A percentile compares a stretch with the other conserved stretches of the same genome.
Evolutionary conservation across 2,797 vertebrate species (phyloP).

Genomic region (Falco columbarius): DNA sequence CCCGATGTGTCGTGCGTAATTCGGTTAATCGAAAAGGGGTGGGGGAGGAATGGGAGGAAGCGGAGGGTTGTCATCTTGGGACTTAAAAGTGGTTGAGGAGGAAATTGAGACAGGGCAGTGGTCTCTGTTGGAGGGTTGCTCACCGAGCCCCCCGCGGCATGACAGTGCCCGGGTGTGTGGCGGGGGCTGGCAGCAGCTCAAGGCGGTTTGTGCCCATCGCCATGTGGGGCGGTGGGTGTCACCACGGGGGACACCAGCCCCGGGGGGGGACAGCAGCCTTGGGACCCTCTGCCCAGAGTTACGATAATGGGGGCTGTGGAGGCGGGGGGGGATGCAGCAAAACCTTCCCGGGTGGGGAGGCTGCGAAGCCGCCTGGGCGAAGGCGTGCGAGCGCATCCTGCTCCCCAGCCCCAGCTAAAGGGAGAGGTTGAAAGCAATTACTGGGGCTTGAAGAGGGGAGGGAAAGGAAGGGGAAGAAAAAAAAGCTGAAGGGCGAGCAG

Average conservation of each 20-base stretch:
- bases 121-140: not conserved
- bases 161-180: not conserved
- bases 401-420: conserved; percentile 36
- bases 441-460: conserved; percentile 80
- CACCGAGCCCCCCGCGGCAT: fast-evolving
- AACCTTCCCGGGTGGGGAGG: not conserved
- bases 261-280: no score
- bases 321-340: not conserved
- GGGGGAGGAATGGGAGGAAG: not conserved
- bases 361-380: not conserved
- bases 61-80: not conserved
- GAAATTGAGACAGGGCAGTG: not conserved
- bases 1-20: not conserved
- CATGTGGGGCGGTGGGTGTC: not conserved
- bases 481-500: conserved; percentile 40
- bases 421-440: conserved; percentile 75
- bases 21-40: not conserved
- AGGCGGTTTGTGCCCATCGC: not conserved
- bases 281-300: not conserved
- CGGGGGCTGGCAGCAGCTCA: not conserved
- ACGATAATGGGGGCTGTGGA: not conserved
- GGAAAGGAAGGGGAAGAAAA: not conserved
- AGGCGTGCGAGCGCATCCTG: not conserved
- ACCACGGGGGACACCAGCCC: not conserved
- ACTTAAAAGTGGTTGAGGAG: not conserved